phyloP scores from a whole-genome alignment of 2,113 vertebrate genomes.

The Nyctereutes procyonoides region DNA sequence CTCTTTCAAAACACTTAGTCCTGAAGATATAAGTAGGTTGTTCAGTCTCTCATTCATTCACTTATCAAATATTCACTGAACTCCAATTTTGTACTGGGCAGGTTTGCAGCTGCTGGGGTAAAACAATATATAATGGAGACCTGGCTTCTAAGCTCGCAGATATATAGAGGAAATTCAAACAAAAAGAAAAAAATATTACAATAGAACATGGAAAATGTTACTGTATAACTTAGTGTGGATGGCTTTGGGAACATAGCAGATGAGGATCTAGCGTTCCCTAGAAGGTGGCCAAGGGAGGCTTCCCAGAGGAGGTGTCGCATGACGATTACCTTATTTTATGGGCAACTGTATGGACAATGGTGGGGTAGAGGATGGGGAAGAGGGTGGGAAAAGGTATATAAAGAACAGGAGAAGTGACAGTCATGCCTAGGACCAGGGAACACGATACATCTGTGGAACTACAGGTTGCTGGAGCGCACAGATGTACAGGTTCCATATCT shows the following conservation, averaged over 20 bases:
- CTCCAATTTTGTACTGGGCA: background rate
- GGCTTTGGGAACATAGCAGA: background rate
- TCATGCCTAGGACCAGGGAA: background rate
- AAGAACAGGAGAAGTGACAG: background rate
- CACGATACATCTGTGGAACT: background rate
- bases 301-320: background rate
- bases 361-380: too few species aligned
- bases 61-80: conserved; percentile 20
- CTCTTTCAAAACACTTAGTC: background rate
- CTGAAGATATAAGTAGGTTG: background rate
- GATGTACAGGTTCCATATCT: background rate
- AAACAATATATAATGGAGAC: background rate
- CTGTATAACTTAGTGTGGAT: background rate
- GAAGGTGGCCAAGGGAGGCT: background rate
- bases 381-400: background rate
- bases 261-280: background rate
- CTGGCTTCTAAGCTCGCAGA: background rate
- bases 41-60: background rate
- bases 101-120: background rate
- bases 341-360: background rate
- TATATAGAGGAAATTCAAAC: background rate
- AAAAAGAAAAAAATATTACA: background rate
- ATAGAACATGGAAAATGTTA: background rate
- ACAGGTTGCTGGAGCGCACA: background rate
- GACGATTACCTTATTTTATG: background rate